Conservation (phyloP, 2,888 invertebrate genomes). For the Synanthedon vespiformis region DNA sequence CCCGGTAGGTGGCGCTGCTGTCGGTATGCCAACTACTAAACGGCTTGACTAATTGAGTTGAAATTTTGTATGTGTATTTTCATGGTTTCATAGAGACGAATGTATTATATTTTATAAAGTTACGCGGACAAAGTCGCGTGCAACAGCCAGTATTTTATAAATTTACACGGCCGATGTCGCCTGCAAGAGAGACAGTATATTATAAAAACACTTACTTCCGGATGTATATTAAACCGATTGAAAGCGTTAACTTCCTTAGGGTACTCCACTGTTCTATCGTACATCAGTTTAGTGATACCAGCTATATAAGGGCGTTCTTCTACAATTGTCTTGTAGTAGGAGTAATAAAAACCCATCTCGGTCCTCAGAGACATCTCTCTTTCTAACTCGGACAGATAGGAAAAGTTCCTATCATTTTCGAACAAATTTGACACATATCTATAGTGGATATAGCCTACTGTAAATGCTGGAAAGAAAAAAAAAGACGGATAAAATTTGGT, state of each 20-base stretch:
- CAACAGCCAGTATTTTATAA: too few species aligned
- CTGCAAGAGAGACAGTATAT: too few species aligned
- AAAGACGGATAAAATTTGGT: neutral
- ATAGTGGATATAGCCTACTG: conserved; percentile 71
- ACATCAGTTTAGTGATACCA: conserved; percentile 74
- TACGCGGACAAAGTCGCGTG: too few species aligned
- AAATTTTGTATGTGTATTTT: too few species aligned
- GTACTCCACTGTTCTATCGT: conserved; percentile 84
- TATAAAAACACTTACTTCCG: conserved; percentile 75
- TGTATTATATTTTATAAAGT: too few species aligned
- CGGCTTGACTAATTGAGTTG: too few species aligned
- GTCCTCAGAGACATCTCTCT: conserved; percentile 87
- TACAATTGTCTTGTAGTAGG: conserved; percentile 86
- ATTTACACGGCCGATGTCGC: too few species aligned
- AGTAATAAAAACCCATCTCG: conserved; percentile 92
- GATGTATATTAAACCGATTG: conserved; percentile 85
- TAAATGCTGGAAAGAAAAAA: conserved; percentile 60
- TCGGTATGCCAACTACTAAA: too few species aligned
- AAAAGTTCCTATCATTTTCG: conserved; percentile 87
- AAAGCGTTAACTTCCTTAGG: conserved; percentile 85
- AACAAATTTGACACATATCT: conserved; percentile 79
- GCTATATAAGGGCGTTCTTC: conserved; percentile 72
- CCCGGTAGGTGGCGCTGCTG: too few species aligned
- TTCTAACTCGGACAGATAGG: conserved; percentile 84
- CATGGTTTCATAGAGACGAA: too few species aligned